Base-by-base conservation (phyloP, 2,797 vertebrate genomes). In the Phrynocephalus vlangalii region DNA sequence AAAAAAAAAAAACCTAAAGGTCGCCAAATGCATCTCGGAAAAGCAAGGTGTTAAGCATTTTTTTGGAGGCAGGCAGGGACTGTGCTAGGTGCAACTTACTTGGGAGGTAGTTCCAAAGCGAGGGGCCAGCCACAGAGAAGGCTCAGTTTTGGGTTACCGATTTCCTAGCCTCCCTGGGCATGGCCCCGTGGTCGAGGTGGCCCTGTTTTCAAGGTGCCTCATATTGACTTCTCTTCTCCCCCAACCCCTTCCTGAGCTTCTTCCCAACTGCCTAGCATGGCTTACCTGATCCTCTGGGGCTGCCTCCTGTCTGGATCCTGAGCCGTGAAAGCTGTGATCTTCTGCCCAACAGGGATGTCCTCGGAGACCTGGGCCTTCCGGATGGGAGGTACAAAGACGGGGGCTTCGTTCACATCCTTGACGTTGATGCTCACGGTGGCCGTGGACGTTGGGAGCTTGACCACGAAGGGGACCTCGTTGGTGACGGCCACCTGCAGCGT, bases 331-430 rank as follows among this genome's bases (percentile, higher is more conserved):
- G 91, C 48, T 0, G 95, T 63, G 22, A 99, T 52, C 0, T 92
- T 71, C 30, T 82, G 87, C 63, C 94, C 94, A 0, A 89, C 0
- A 0, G 91, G 1, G 28, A 96, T 79, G 13, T 98, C 91, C 92
- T 99, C 98, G 0, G 5, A 84, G 90, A 95, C 97, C 0, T 71
- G 90, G 0, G 97, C 92, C 0, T 3, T 1, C 88, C 91, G 97
- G 90, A 95, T 81, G 0, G 0, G 1, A 0, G 98, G 98, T 13
- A 95, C 30, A 0, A 99, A 99, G 83, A 95, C 0, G 0, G 98
- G 98, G 0, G 98, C 94, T 91, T 99, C 98, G 0, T 99, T 99
- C 52, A 98, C 96, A 0, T 99, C 98, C 13, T 67, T 56, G 86
- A 99, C 98, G 0, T 44, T 94, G 83, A 99, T 96, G 0, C 89